A percentile compares a stretch with the other conserved stretches of the same genome.
These are phyloP conservation scores for Aptenodytes patagonicus DNA, from an alignment of 2,113 vertebrate genomes.

Conservation along the genomic window DNA sequence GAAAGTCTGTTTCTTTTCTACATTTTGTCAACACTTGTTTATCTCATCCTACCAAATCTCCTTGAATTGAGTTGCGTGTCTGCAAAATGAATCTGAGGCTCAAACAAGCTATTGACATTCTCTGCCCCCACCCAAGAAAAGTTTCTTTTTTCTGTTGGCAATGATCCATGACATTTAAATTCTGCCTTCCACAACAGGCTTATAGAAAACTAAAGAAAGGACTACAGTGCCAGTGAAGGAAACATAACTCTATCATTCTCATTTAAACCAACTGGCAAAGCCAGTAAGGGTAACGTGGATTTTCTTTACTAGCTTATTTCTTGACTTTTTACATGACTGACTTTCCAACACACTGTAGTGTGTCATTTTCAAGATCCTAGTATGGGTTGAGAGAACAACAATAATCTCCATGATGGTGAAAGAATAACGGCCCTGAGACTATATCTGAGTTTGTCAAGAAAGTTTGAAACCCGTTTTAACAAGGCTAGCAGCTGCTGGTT, in stretches of 20 bases:
- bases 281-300: neutral
- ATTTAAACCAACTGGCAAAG: conserved; percentile 49
- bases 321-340: conserved; percentile 43
- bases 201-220: conserved; percentile 51
- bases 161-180: conserved; percentile 62
- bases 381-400: conserved; percentile 2
- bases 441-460: conserved; percentile 34
- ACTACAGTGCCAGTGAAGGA: conserved; percentile 25
- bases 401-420: conserved; percentile 44
- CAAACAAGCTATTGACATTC: conserved; percentile 38
- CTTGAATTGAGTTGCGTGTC: neutral
- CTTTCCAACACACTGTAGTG: neutral
- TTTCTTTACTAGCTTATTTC: conserved; percentile 44
- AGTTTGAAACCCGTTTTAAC: conserved; percentile 25
- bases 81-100: neutral
- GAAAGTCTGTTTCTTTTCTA: conserved; percentile 43
- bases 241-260: conserved; percentile 45
- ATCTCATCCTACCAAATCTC: conserved; percentile 48
- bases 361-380: conserved; percentile 37
- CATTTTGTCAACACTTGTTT: conserved; percentile 33
- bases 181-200: conserved; percentile 51
- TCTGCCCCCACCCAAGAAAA: conserved; percentile 14
- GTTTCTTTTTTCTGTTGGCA: conserved; percentile 53
- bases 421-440: neutral
- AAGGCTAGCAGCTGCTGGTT: neutral